Evolutionary conservation across 2,888 invertebrate species (phyloP).

Genomic region (Drosophila neonasuta): DNA sequence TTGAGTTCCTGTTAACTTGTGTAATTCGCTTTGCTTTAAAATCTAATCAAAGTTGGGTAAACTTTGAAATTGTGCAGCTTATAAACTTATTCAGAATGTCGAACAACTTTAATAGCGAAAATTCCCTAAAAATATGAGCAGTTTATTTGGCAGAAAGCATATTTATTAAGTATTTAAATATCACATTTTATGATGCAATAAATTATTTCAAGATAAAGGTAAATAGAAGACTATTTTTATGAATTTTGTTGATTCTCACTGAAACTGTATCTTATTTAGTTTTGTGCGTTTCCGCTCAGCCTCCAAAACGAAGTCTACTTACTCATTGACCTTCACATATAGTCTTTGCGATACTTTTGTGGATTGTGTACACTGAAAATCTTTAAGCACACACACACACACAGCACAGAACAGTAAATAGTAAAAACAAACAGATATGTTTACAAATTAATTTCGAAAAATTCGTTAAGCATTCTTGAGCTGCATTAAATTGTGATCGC

Average conservation of each 20-base stretch:
- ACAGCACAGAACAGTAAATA: slow-evolving; percentile 1
- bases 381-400: slow-evolving; percentile 1
- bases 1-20: background rate
- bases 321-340: slow-evolving; percentile 14
- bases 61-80: background rate
- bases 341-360: background rate
- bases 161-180: too few species aligned
- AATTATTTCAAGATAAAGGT: too few species aligned
- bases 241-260: background rate
- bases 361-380: slow-evolving; percentile 10
- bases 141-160: too few species aligned
- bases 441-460: slow-evolving; percentile 34
- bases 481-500: slow-evolving; percentile 33
- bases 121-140: too few species aligned
- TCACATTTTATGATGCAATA: too few species aligned
- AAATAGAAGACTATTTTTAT: too few species aligned
- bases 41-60: background rate
- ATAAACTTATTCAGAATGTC: too few species aligned
- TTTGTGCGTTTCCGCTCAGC: background rate
- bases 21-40: background rate
- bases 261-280: background rate
- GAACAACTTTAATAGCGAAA: too few species aligned
- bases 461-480: slow-evolving; percentile 22
- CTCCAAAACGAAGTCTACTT: background rate
- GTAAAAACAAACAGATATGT: slow-evolving; percentile 35